These are phyloP conservation scores for Podarcis cretensis DNA, from an alignment of 2,113 vertebrate genomes.

Conservation along the genomic window DNA sequence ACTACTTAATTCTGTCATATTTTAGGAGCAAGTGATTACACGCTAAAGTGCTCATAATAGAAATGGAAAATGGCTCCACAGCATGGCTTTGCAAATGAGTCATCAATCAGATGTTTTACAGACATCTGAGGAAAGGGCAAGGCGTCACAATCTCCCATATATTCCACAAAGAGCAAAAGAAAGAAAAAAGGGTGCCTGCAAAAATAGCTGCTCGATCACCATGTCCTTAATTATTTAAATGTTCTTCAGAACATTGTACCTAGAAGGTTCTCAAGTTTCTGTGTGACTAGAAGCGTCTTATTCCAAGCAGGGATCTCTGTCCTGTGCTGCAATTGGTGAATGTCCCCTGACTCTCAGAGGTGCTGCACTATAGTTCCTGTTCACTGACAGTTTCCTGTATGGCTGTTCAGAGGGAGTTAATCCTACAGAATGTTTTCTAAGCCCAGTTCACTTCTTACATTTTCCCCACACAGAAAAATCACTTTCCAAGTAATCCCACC, in stretches of 20 bases:
- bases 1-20: neutral
- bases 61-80: constrained; percentile 1
- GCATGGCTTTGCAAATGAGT: neutral
- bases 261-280: neutral
- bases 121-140: neutral
- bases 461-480: neutral
- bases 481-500: neutral
- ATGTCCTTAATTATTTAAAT: constrained; percentile 4
- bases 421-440: neutral
- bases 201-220: constrained; percentile 7
- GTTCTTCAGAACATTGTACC: neutral
- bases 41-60: neutral
- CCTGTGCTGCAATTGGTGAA: neutral
- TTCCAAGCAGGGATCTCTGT: neutral
- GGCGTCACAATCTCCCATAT: neutral
- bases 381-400: neutral
- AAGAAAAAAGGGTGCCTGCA: neutral
- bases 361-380: neutral
- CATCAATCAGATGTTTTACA: neutral
- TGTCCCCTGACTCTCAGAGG: neutral
- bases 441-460: neutral
- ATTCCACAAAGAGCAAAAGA: neutral
- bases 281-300: neutral
- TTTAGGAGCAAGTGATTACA: neutral
- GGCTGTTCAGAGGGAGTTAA: neutral